phyloP scores from a whole-genome alignment of 2,797 vertebrate genomes.

The Pangasius djambal region DNA sequence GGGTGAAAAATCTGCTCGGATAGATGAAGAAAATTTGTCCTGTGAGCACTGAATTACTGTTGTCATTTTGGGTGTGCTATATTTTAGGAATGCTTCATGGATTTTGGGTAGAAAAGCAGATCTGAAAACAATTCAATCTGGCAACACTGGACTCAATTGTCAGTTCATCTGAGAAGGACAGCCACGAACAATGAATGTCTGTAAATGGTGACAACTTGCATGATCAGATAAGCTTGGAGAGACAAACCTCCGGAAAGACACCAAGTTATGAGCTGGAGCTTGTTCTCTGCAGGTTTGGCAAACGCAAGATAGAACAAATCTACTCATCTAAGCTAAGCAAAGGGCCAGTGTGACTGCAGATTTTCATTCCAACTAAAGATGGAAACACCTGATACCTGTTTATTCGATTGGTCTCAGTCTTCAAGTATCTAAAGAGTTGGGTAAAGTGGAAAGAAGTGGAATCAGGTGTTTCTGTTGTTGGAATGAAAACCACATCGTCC shows the following conservation, averaged over 20 bases:
- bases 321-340: background rate
- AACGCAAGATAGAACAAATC: conserved; percentile 12
- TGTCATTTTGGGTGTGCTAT: background rate
- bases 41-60: background rate
- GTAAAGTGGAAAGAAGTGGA: background rate
- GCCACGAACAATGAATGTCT: background rate
- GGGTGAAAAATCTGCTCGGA: background rate
- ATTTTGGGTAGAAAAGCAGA: background rate
- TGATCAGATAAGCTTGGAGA: background rate
- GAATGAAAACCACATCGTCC: background rate
- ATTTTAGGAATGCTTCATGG: background rate
- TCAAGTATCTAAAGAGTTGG: background rate
- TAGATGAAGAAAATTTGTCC: background rate
- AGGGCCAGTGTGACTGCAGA: background rate
- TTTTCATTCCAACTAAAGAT: background rate
- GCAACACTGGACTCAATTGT: background rate
- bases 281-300: background rate
- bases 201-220: background rate
- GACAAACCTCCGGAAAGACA: background rate
- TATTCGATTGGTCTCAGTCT: background rate
- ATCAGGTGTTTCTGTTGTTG: background rate
- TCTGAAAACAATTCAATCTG: background rate
- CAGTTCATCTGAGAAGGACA: background rate
- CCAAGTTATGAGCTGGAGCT: background rate
- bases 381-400: background rate